phyloP scores from a whole-genome alignment of 64 coral and sea anemone species.

The Trachythela sp. region DNA sequence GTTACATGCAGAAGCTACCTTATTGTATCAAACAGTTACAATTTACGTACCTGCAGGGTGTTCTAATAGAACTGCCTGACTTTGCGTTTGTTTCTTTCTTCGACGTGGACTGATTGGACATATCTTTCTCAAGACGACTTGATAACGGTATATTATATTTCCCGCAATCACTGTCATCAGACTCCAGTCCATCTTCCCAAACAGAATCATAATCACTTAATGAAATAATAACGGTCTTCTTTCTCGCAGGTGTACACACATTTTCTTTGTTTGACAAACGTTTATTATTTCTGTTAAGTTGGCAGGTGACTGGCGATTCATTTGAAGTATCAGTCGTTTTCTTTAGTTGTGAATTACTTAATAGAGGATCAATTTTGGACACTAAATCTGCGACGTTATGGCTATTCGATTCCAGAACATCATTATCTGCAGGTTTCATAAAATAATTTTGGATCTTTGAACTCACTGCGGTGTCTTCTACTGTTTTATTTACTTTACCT shows the following conservation, averaged over 20 bases:
- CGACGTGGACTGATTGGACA: background rate
- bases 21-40: background rate
- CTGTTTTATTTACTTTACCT: too few relatives aligned
- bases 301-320: too few relatives aligned
- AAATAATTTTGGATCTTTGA: too few relatives aligned
- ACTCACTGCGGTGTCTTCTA: too few relatives aligned
- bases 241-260: background rate
- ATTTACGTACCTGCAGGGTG: background rate
- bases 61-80: background rate
- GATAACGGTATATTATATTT: background rate
- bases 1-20: background rate
- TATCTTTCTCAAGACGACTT: background rate
- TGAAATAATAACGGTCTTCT: background rate
- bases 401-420: too few relatives aligned
- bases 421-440: too few relatives aligned
- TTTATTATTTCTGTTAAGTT: too few relatives aligned
- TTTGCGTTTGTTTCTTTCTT: background rate
- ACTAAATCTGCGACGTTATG: too few relatives aligned
- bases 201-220: background rate
- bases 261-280: background rate
- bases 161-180: background rate
- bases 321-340: too few relatives aligned
- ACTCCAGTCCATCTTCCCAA: background rate
- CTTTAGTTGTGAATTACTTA: too few relatives aligned
- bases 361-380: too few relatives aligned